Conservation (phyloP, 1,140 invertebrate genomes). For the Lasaia peninsularis region DNA sequence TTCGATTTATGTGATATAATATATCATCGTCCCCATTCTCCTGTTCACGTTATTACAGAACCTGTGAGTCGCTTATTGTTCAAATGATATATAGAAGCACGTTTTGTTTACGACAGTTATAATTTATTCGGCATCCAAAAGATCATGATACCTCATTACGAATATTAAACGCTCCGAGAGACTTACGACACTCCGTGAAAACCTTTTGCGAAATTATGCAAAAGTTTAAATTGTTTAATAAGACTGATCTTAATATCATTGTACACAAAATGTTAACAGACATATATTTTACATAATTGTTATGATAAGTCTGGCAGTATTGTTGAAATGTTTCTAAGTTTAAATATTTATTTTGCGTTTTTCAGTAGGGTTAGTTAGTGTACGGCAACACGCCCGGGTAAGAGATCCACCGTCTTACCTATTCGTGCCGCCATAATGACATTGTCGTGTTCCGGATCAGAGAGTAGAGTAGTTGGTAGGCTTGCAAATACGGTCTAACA, state of each 20-base stretch:
- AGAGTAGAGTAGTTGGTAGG: too few species aligned
- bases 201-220: background rate
- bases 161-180: background rate
- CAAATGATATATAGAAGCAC: conserved; percentile 40
- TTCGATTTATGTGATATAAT: background rate
- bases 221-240: background rate
- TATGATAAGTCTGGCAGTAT: too few species aligned
- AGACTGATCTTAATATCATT: background rate
- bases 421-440: too few species aligned
- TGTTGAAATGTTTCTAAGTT: too few species aligned
- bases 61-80: conserved; percentile 32
- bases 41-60: background rate
- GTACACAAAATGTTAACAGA: background rate
- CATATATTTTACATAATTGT: background rate
- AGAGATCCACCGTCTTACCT: too few species aligned
- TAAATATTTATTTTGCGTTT: too few species aligned
- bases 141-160: conserved; percentile 7
- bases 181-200: background rate
- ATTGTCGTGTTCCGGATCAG: too few species aligned
- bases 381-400: too few species aligned
- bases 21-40: conserved; percentile 4
- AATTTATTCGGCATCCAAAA: conserved; percentile 31
- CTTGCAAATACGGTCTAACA: too few species aligned
- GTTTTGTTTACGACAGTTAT: conserved; percentile 35
- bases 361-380: too few species aligned